phyloP scores from a whole-genome alignment of 2,888 invertebrate species.

The Perithous albicinctus region DNA sequence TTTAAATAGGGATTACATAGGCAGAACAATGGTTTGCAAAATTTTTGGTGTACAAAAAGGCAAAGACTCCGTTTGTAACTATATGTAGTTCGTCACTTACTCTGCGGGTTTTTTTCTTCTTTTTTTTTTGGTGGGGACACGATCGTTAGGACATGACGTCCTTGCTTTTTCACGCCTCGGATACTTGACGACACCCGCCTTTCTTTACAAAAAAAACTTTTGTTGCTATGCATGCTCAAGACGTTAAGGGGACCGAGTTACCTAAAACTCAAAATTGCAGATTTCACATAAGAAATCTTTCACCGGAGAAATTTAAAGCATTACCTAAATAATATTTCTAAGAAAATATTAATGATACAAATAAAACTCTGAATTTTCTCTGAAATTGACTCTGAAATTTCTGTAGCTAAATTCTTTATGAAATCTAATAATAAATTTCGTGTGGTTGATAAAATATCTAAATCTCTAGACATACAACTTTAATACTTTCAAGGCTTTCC shows the following conservation, averaged over 20 bases:
- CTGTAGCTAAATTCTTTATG: not conserved
- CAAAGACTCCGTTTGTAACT: slow-evolving; percentile 57
- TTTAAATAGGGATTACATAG: slow-evolving; percentile 55
- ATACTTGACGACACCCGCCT: slow-evolving; percentile 11
- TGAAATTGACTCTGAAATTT: no score
- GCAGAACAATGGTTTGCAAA: slow-evolving; percentile 55
- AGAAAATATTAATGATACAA: no score
- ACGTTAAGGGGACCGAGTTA: no score
- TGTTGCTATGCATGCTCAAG: not conserved
- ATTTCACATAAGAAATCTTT: no score
- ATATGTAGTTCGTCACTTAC: slow-evolving; percentile 49
- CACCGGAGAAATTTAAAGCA: no score
- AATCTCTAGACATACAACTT: slow-evolving; percentile 9
- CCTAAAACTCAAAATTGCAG: no score
- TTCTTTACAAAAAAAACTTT: not conserved
- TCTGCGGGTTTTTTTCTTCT: not conserved
- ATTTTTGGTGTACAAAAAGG: slow-evolving; percentile 58
- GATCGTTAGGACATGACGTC: slow-evolving; percentile 57
- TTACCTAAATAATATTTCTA: no score
- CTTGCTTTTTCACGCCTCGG: slow-evolving; percentile 57
- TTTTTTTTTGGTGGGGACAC: no score
- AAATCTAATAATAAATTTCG: not conserved
- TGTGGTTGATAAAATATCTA: not conserved
- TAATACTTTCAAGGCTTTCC: not conserved
- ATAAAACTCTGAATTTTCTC: no score